Evolutionary conservation across 2,113 vertebrate species (phyloP).

Genomic region (Phyllostomus hastatus): DNA sequence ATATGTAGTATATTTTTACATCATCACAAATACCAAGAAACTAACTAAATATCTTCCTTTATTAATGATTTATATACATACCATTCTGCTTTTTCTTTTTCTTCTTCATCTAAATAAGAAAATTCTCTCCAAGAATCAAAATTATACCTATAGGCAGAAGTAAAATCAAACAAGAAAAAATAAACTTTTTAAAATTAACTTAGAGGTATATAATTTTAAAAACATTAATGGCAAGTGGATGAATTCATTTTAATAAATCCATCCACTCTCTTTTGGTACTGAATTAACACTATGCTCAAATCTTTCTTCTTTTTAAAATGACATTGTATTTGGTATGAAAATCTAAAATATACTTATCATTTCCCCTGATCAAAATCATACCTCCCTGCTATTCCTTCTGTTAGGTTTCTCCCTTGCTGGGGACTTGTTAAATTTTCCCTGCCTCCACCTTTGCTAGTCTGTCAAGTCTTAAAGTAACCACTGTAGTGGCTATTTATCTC

Average conservation of each 20-base stretch:
- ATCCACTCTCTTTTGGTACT: neutral
- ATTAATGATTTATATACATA: slow-evolving; percentile 78
- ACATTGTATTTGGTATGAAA: neutral
- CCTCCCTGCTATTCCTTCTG: neutral
- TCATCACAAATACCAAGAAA: neutral
- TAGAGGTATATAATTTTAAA: neutral
- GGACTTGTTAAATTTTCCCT: neutral
- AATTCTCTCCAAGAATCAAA: slow-evolving; percentile 99
- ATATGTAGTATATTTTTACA: neutral
- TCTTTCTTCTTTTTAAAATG: neutral
- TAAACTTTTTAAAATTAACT: slow-evolving; percentile 1
- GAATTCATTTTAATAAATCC: neutral
- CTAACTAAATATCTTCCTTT: slow-evolving; percentile 30
- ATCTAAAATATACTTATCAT: neutral
- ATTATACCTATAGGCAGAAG: slow-evolving; percentile 88
- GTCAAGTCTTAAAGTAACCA: neutral
- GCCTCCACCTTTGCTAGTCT: neutral
- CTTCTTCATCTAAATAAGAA: slow-evolving; percentile 99
- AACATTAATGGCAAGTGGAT: neutral
- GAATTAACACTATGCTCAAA: neutral
- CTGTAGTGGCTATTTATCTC: neutral
- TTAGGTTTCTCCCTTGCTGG: neutral
- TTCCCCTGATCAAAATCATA: neutral
- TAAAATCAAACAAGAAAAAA: neutral
- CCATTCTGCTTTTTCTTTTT: slow-evolving; percentile 99